Evolutionary conservation across 2,113 vertebrate genomes (phyloP).

Genomic region (Xenus cinereus): DNA sequence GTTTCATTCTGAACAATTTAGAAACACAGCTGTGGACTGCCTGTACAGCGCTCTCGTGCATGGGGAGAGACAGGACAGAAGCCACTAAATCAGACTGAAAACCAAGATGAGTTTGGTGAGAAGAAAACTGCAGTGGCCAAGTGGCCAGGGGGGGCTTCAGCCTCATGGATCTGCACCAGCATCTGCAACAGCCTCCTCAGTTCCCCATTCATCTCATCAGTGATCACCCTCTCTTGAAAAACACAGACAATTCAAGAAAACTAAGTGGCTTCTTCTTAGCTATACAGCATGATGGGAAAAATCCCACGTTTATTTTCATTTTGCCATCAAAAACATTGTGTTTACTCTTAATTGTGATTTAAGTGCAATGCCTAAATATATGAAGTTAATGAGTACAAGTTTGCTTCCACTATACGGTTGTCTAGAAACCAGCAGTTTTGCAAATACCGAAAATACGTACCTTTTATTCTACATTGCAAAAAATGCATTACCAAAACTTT

Average conservation of each 20-base stretch:
- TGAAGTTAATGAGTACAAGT: neutral
- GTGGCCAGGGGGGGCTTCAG: neutral
- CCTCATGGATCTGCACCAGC: neutral
- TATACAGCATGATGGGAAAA: accelerated
- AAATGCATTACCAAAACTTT: no score
- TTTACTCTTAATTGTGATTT: neutral
- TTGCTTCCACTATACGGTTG: neutral
- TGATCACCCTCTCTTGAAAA: neutral
- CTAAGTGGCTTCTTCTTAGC: neutral
- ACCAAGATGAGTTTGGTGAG: neutral
- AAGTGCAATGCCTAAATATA: neutral
- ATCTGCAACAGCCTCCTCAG: neutral
- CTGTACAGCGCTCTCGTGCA: neutral
- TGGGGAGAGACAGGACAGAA: neutral
- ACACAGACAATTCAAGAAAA: neutral
- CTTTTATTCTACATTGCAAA: neutral
- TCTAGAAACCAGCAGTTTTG: neutral
- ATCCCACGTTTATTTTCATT: accelerated
- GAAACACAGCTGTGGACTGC: neutral
- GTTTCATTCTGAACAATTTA: neutral
- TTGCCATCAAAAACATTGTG: neutral
- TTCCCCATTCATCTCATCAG: neutral
- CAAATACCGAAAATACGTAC: accelerated
- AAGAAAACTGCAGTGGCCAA: neutral
- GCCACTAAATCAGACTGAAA: neutral